These are phyloP conservation scores for Zygothrica quintamaculata DNA, from an alignment of 2,888 invertebrate species.

Conservation along the genomic window DNA sequence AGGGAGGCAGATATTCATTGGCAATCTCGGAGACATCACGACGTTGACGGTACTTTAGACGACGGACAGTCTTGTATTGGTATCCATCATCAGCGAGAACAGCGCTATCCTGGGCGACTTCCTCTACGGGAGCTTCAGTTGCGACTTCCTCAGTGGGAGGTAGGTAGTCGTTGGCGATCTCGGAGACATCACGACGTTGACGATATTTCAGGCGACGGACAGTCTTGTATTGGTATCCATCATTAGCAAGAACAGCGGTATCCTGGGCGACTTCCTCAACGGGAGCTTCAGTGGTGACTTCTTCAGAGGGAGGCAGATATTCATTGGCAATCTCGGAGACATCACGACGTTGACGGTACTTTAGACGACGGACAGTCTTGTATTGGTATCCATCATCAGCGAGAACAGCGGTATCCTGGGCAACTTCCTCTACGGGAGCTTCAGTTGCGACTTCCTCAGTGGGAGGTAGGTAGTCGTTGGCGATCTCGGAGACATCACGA, in stretches of 20 bases:
- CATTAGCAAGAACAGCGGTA: conserved; percentile 47
- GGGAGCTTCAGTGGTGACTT: conserved; percentile 24
- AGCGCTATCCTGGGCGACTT: conserved; percentile 42
- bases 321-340: conserved; percentile 40
- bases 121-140: conserved; percentile 26
- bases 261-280: conserved; percentile 45
- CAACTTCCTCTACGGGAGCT: conserved; percentile 25
- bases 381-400: conserved; percentile 59
- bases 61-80: conserved; percentile 58
- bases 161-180: conserved; percentile 53
- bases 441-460: conserved; percentile 29
- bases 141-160: conserved; percentile 33
- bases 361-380: conserved; percentile 45
- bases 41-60: conserved; percentile 58
- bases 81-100: conserved; percentile 54
- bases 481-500: conserved; percentile 51
- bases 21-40: conserved; percentile 66
- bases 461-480: conserved; percentile 32
- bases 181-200: conserved; percentile 62
- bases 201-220: conserved; percentile 65
- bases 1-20: conserved; percentile 58
- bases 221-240: conserved; percentile 71
- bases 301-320: conserved; percentile 43
- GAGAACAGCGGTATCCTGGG: conserved; percentile 46
- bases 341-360: conserved; percentile 40